Evolutionary conservation across 2,797 vertebrate species (phyloP).

Genomic region (Erethizon dorsatum): DNA sequence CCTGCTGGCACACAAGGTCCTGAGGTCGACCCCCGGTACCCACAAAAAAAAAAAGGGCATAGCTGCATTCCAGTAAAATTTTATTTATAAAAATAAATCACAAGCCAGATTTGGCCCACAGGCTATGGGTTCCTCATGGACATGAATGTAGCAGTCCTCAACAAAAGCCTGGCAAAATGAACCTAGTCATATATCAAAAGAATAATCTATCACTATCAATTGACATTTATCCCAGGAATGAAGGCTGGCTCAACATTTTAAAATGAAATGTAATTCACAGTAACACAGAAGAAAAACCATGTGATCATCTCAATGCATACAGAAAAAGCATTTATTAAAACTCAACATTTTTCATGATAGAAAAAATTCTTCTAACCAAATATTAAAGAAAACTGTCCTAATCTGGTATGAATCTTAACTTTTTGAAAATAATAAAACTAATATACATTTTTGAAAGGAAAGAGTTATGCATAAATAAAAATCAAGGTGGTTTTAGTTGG

Average conservation of each 20-base stretch:
- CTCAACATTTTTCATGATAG: neutral
- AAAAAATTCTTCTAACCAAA: neutral
- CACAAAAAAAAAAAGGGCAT: neutral
- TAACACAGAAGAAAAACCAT: neutral
- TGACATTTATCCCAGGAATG: neutral
- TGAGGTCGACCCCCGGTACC: too few relatives aligned
- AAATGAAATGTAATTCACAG: neutral
- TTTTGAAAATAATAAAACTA: neutral
- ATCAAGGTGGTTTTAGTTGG: neutral
- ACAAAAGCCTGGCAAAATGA: neutral
- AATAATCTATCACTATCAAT: neutral
- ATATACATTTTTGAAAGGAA: neutral
- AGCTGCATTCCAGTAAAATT: neutral
- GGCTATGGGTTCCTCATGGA: neutral
- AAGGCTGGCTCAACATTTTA: neutral
- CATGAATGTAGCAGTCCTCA: neutral
- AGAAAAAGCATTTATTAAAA: neutral
- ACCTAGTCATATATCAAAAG: neutral
- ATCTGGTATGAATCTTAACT: neutral
- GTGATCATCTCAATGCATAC: neutral
- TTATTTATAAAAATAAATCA: neutral
- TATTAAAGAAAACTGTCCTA: neutral
- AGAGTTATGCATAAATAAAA: neutral
- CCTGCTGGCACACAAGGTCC: too few relatives aligned
- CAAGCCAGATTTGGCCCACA: neutral